Conservation (phyloP, 2,113 vertebrate genomes). For the Rhabdomys dilectus region DNA sequence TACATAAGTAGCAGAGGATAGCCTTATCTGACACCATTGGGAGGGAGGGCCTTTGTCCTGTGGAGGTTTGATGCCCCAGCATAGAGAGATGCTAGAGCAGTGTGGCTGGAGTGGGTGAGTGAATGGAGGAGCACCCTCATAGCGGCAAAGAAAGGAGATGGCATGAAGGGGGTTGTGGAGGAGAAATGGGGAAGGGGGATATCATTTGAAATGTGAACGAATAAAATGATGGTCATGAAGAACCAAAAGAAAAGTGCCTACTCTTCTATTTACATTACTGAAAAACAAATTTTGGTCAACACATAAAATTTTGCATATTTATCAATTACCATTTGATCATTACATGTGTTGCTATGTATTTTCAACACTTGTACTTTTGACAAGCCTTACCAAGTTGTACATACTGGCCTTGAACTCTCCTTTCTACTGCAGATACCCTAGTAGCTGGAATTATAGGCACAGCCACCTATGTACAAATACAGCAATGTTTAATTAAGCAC, state of each 20-base stretch:
- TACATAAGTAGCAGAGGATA: too few relatives aligned
- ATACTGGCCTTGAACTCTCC: neutral
- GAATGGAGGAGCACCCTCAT: too few relatives aligned
- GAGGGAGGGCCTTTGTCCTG: too few relatives aligned
- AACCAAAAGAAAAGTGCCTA: neutral
- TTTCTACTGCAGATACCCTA: neutral
- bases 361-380: neutral
- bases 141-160: too few relatives aligned
- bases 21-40: too few relatives aligned
- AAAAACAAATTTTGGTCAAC: neutral
- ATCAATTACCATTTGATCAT: neutral
- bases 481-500: neutral
- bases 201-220: too few relatives aligned
- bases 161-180: too few relatives aligned
- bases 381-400: neutral
- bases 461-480: neutral
- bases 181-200: too few relatives aligned
- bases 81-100: too few relatives aligned
- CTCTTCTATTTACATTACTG: neutral
- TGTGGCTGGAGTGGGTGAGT: too few relatives aligned
- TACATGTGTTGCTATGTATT: neutral
- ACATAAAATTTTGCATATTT: neutral
- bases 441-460: neutral
- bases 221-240: neutral
- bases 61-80: too few relatives aligned